A percentile compares a stretch with the other conserved stretches of the same genome.
Conservation (phyloP, 2,888 invertebrate species). For the Drosophila subquinaria region DNA sequence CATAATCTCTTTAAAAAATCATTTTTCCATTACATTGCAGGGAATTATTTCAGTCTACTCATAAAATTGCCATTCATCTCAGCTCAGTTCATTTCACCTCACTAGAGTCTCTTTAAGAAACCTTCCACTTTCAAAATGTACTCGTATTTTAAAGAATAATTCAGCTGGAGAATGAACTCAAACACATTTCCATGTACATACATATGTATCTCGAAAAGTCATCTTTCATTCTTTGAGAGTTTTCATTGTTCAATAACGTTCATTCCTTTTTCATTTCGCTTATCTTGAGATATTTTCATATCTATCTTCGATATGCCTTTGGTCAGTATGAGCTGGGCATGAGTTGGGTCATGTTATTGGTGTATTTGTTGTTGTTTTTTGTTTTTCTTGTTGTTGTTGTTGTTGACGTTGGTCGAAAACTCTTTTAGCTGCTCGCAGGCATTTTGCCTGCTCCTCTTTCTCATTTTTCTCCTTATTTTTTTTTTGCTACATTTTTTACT, state of each 20-base stretch:
- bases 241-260: conserved; percentile 24
- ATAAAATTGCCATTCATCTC: not conserved
- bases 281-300: conserved; percentile 39
- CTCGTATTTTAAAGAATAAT: not conserved
- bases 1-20: not conserved
- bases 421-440: conserved; percentile 25
- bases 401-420: conserved; percentile 25
- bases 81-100: not conserved
- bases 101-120: not conserved
- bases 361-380: conserved; percentile 1
- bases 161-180: not conserved
- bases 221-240: conserved; percentile 17
- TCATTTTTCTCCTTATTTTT: not conserved
- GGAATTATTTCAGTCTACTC: not conserved
- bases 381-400: conserved; percentile 1
- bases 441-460: conserved; percentile 8
- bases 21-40: not conserved
- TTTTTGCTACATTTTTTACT: conserved; percentile 18
- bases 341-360: not conserved
- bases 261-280: conserved; percentile 18
- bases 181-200: not conserved
- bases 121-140: not conserved
- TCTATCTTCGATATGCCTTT: conserved; percentile 28
- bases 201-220: not conserved
- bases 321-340: conserved; percentile 28